phyloP scores from a whole-genome alignment of 1,140 invertebrate genomes.

The Pseudomyrmex dendroicus region DNA sequence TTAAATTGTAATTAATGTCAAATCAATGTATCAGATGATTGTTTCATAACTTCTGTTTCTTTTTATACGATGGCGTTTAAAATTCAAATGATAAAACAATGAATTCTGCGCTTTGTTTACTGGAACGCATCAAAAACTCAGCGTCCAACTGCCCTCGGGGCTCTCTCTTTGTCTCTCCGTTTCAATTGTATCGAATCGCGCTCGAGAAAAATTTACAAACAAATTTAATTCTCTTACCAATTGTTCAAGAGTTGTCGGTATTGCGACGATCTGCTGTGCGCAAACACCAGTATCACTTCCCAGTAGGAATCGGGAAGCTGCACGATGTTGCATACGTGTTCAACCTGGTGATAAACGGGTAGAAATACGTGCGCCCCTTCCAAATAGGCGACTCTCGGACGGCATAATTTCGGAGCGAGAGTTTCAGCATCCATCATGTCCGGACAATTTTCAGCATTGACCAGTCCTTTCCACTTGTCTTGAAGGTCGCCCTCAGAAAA shows the following conservation, averaged over 20 bases:
- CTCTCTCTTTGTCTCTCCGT: too few species aligned
- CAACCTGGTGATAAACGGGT: slow-evolving; percentile 62
- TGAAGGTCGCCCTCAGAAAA: background rate
- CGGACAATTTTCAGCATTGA: slow-evolving; percentile 71
- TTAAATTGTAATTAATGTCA: too few species aligned
- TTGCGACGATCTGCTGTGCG: slow-evolving; percentile 64
- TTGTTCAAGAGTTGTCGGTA: slow-evolving; percentile 67
- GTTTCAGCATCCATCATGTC: slow-evolving; percentile 60
- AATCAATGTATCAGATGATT: too few species aligned
- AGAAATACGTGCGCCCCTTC: slow-evolving; percentile 72
- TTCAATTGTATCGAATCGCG: background rate
- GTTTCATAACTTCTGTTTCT: too few species aligned
- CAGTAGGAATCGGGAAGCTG: slow-evolving; percentile 65
- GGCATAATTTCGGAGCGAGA: slow-evolving; percentile 64
- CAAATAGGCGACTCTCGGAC: slow-evolving; percentile 66
- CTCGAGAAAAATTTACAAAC: background rate
- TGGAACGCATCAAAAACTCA: too few species aligned
- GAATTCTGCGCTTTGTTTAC: too few species aligned
- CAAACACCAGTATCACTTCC: slow-evolving; percentile 64
- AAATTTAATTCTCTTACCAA: slow-evolving; percentile 61
- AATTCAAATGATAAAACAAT: too few species aligned
- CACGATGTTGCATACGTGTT: slow-evolving; percentile 67
- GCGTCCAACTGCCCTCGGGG: too few species aligned
- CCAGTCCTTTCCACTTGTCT: slow-evolving; percentile 54
- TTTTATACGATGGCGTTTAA: too few species aligned